Evolutionary conservation across 2,888 invertebrate genomes (phyloP).

Genomic region (Luperina testacea): DNA sequence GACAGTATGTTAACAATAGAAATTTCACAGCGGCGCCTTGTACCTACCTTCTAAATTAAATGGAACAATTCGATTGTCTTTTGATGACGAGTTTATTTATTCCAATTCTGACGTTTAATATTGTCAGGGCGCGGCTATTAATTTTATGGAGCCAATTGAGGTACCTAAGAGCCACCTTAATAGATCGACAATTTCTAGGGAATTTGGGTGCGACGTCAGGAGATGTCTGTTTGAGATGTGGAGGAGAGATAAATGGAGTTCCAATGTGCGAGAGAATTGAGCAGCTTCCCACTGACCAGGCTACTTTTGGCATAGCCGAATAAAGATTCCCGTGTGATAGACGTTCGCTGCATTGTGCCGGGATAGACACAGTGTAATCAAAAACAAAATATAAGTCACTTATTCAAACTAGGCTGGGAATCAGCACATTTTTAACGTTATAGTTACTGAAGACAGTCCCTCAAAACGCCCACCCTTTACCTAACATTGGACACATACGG

Average conservation of each 20-base stretch:
- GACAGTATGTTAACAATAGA: constrained; percentile 17
- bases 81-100: constrained; percentile 40
- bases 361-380: too few relatives aligned
- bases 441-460: too few relatives aligned
- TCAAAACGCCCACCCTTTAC: too few relatives aligned
- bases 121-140: constrained; percentile 37
- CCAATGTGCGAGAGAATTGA: not conserved
- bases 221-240: not conserved
- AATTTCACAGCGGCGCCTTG: constrained; percentile 8
- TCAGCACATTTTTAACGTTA: too few relatives aligned
- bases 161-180: constrained; percentile 24
- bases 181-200: constrained; percentile 32
- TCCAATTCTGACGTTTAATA: constrained; percentile 28
- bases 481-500: too few relatives aligned
- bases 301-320: not conserved
- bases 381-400: too few relatives aligned
- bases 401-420: too few relatives aligned
- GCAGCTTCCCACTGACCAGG: not conserved
- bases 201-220: constrained; percentile 34
- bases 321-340: not conserved
- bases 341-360: too few relatives aligned
- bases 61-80: constrained; percentile 32
- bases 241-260: constrained; percentile 11
- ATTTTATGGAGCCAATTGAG: constrained; percentile 47
- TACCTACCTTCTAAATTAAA: constrained; percentile 22